A percentile compares a stretch with the other conserved stretches of the same genome.
Conservation (phyloP, 2,888 invertebrate species). For the Xanthorhoe designata region DNA sequence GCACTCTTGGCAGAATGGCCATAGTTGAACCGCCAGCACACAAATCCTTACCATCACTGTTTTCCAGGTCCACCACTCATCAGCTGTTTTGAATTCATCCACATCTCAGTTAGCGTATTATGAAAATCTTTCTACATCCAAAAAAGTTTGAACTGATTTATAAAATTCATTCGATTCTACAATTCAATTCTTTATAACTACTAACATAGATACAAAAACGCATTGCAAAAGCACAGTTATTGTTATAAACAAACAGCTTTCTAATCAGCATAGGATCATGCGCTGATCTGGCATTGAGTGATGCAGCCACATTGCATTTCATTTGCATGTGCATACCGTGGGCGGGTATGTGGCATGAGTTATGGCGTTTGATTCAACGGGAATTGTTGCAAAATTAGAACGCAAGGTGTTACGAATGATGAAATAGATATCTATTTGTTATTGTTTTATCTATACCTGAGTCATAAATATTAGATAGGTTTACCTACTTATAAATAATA, state of each 20-base stretch:
- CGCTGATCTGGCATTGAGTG: constrained; percentile 47
- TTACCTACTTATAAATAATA: no score
- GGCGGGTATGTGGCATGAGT: constrained; percentile 46
- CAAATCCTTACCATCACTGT: no score
- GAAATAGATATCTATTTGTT: not conserved
- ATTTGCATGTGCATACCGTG: constrained; percentile 48
- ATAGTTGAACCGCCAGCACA: no score
- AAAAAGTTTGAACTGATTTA: no score
- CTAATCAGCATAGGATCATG: constrained; percentile 31
- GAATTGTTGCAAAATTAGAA: constrained; percentile 38
- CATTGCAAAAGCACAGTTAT: constrained; percentile 1
- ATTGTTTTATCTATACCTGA: not conserved
- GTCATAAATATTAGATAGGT: not conserved
- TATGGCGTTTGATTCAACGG: constrained; percentile 40
- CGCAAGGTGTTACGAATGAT: constrained; percentile 18
- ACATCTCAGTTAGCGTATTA: no score
- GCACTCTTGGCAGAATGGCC: no score
- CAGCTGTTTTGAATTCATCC: no score
- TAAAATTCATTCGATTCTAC: no score
- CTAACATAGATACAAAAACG: not conserved
- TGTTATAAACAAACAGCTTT: constrained; percentile 18
- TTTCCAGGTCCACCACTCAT: no score
- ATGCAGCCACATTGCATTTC: constrained; percentile 43
- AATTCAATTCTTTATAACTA: no score
- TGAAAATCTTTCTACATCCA: no score